phyloP scores from a whole-genome alignment of 2,797 vertebrate genomes.

The Eupleurogrammus muticus region DNA sequence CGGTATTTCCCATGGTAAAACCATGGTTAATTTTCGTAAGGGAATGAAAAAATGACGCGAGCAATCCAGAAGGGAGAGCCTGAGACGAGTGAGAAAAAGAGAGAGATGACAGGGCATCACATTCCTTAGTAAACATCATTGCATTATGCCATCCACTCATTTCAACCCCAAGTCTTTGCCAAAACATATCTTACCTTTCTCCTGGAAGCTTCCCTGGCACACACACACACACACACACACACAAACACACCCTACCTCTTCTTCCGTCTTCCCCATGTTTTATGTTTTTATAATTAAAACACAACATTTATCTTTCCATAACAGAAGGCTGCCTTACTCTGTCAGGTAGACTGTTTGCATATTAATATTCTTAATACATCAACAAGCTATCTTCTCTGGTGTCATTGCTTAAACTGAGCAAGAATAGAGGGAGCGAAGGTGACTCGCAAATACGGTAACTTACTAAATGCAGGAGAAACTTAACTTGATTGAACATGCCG shows the following conservation, averaged over 20 bases:
- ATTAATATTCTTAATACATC: constrained; percentile 89
- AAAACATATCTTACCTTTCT: constrained; percentile 83
- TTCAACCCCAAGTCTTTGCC: constrained; percentile 80
- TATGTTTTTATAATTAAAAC: constrained; percentile 92
- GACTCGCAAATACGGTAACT: constrained; percentile 52
- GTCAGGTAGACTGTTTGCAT: constrained; percentile 88
- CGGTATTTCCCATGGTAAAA: too few relatives aligned
- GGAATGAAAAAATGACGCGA: constrained; percentile 62
- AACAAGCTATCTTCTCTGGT: constrained; percentile 84
- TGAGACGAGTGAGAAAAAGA: constrained; percentile 57
- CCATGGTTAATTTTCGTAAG: too few relatives aligned
- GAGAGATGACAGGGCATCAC: constrained; percentile 73
- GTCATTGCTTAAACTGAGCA: constrained; percentile 76
- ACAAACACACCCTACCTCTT: constrained; percentile 56
- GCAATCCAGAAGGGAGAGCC: constrained; percentile 60
- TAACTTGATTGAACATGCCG: constrained; percentile 30
- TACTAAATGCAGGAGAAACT: constrained; percentile 40
- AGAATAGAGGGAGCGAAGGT: constrained; percentile 66
- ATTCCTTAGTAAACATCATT: constrained; percentile 79
- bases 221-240: constrained; percentile 19
- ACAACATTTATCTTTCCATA: constrained; percentile 90
- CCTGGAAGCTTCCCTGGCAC: constrained; percentile 67
- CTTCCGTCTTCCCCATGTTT: constrained; percentile 78
- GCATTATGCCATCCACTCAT: constrained; percentile 78
- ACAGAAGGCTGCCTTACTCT: constrained; percentile 88